Evolutionary conservation across 2,113 vertebrate species (phyloP).

Genomic region (Irena cyanogastra): DNA sequence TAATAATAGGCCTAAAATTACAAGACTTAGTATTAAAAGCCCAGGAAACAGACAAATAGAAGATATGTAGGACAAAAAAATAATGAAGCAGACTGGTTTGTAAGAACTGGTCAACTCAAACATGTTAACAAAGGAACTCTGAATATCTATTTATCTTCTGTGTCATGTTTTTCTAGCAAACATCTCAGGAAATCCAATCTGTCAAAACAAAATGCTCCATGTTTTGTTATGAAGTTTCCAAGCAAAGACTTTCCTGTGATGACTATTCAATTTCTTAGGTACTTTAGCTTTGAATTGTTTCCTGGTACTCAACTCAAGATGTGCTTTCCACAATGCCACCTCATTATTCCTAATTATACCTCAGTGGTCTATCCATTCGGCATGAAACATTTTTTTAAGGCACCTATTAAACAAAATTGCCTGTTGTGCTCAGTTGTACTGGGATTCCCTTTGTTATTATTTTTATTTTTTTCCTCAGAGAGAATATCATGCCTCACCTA

Average conservation of each 20-base stretch:
- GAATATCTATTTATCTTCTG: neutral
- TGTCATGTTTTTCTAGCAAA: neutral
- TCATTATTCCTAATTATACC: neutral
- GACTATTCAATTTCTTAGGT: neutral
- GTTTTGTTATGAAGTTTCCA: neutral
- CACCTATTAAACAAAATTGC: neutral
- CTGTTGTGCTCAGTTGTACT: neutral
- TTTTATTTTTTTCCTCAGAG: neutral
- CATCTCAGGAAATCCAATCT: neutral
- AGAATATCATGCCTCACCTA: neutral
- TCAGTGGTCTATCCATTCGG: neutral
- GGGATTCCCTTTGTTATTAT: neutral
- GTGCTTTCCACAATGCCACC: neutral
- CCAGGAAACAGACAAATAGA: neutral
- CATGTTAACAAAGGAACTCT: neutral
- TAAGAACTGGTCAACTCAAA: neutral
- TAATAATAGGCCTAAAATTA: neutral
- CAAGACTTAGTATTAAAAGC: neutral
- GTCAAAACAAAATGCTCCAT: neutral
- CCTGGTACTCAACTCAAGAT: neutral
- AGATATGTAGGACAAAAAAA: neutral
- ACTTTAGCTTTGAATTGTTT: neutral
- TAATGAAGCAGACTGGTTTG: neutral
- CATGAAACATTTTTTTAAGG: neutral
- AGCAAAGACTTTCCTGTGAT: neutral